Evolutionary conservation across 2,888 invertebrate species (phyloP), one percentile per base, ranked within the genome.

Genomic region (Cyrtodaria siliqua): DNA sequence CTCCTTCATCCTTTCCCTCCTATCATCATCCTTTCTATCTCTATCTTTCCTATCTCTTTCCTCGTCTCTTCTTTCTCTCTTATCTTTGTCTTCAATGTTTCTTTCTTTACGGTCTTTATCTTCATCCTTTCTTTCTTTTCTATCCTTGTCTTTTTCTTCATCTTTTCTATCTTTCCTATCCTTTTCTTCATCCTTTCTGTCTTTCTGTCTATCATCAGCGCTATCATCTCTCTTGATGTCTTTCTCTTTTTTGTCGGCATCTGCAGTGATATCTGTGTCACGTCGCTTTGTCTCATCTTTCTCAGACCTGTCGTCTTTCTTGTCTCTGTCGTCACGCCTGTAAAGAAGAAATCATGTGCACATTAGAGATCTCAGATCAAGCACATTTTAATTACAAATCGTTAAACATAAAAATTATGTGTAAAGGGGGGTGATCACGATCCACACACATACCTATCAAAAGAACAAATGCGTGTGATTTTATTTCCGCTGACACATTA

Each of bases 41-140:
- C 26, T 52, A 38, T 52, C 53, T 40, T 38, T 49, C 23, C 12
- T 33, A 4, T 33, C n/a, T 44, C n/a, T 44, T 16, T 44, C 16
- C 6, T 63, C 62, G 16, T 20, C 42, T 47, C 24, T 42, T 47
- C 18, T 64, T 9, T 62, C 62, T 33, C 52, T 33, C 38, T 38
- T 50, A 26, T 55, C 23, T 40, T 69, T 16, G 53, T 47, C 16
- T 64, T 50, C 27, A 59, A 61, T 33, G 55, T 42, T 23, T 55
- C 53, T 29, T 59, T 55, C n/a, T 67, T 63, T 56, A 50, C 71
- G 26, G 71, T 67, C 73, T 52, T 67, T 71, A 29, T 79, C 82
- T 18, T 68, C 71, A 40, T 66, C 52, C 33, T 40, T 59, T 29
- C 66, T 64, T 24, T 69, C 69, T 29, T 68, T 62, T 40, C 67